These are phyloP conservation scores for Cebus imitator DNA, from an alignment of 2,113 vertebrate genomes.

Conservation along the genomic window DNA sequence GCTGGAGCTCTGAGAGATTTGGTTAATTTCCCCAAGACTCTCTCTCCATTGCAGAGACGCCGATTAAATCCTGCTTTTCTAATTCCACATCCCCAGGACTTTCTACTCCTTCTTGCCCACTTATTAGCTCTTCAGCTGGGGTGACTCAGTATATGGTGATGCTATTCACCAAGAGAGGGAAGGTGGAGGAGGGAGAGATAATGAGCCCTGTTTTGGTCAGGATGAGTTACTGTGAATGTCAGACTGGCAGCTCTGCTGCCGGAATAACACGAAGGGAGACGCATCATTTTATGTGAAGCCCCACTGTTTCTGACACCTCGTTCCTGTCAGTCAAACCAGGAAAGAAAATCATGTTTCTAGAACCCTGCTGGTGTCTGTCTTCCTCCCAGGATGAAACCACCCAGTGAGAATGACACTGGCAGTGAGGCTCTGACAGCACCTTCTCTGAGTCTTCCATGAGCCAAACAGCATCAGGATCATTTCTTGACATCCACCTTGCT, in stretches of 20 bases:
- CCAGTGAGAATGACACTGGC: background rate
- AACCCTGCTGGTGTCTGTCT: conserved; percentile 61
- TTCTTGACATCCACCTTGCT: background rate
- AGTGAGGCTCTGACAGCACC: background rate
- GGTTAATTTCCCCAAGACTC: background rate
- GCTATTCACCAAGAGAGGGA: conserved; percentile 32
- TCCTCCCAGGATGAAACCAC: conserved; percentile 56
- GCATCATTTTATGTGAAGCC: conserved; percentile 40
- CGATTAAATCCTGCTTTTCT: background rate
- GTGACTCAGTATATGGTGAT: background rate
- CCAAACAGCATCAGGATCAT: background rate
- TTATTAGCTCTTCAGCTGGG: conserved; percentile 48
- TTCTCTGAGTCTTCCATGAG: conserved; percentile 20
- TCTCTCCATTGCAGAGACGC: background rate
- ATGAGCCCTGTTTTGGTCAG: conserved; percentile 58
- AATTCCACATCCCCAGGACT: background rate
- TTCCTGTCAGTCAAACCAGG: conserved; percentile 68
- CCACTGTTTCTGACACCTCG: conserved; percentile 66
- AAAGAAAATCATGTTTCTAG: conserved; percentile 64
- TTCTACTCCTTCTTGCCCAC: conserved; percentile 7
- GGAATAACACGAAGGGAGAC: conserved; percentile 54
- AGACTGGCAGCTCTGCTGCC: background rate
- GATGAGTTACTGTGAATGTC: background rate
- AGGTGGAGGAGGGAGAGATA: background rate
- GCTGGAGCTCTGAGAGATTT: background rate